These are phyloP conservation scores for Barnardius zonarius DNA, from an alignment of 2,113 vertebrate species.

Conservation along the genomic window DNA sequence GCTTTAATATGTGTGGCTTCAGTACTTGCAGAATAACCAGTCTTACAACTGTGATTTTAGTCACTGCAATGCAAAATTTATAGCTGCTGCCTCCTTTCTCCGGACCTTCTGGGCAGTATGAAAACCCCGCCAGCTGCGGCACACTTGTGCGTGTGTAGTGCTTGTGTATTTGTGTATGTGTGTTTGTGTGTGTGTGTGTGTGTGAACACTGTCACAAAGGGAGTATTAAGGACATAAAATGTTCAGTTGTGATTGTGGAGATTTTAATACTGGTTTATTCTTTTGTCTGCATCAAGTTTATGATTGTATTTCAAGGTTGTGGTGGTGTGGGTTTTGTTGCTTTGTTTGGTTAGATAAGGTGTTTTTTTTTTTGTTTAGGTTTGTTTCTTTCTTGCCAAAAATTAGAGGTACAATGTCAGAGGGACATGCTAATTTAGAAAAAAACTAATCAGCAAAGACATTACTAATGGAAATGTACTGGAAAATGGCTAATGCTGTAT, in stretches of 20 bases:
- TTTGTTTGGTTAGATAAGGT: not conserved
- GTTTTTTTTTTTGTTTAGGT: not conserved
- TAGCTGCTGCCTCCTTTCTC: not conserved
- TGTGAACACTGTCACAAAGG: not conserved
- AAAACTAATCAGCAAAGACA: conserved; percentile 84
- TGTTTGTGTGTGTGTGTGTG: too few relatives aligned
- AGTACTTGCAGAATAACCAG: not conserved
- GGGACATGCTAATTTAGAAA: conserved; percentile 56
- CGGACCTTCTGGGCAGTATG: not conserved
- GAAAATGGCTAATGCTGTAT: conserved; percentile 82
- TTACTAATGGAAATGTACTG: conserved; percentile 84
- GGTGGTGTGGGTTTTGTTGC: not conserved
- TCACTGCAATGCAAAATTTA: not conserved
- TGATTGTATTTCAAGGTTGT: not conserved
- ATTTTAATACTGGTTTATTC: not conserved
- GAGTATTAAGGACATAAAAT: not conserved
- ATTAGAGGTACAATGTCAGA: rapidly evolving
- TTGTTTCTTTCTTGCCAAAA: not conserved
- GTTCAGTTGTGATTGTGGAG: not conserved
- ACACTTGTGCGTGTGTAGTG: not conserved
- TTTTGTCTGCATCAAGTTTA: not conserved
- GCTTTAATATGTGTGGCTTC: not conserved
- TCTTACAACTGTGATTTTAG: not conserved
- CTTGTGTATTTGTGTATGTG: too few relatives aligned
- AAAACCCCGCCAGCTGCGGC: not conserved